Base-by-base conservation (phyloP, 1,140 invertebrate species). In the Dreissena polymorpha region DNA sequence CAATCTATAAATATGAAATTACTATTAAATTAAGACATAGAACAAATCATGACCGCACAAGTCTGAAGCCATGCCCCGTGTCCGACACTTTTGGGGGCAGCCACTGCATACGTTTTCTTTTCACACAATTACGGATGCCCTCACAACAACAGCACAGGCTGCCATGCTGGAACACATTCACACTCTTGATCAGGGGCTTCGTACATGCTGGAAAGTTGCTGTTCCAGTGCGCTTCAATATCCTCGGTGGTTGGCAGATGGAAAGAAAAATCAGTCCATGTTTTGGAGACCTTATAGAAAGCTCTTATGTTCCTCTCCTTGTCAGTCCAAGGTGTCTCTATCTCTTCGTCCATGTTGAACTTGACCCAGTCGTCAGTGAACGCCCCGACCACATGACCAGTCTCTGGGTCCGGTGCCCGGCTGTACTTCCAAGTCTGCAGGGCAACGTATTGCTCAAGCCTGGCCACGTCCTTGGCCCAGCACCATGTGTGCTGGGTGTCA, bases 21-120 rank as follows among this genome's bases (percentile, higher is more conserved):
- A 39, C 2, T 5, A 39, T 39, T 39, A 5, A 39, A 39, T 39
- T 2, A 39, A 39, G 8, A 39, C 39, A 39, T 39, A 5, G 39
- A 8, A 39, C 39, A 39, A 39, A 39, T 39, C 86, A 91, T 60
- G 89, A 88, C 16, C 85, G 84, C 18, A 93, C 80, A 25, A 93
- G 86, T 80, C 91, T 92, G 78, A 93, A 92, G 12, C 92, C 92
- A 87, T 93, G 92, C 5, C 91, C 92, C 23, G 92, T 93, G 74
- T 93, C 91, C n/a, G 89, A 68, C 65, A 91, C 88, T 57, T 88
- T 86, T 23, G 92, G 92, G 18, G 91, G 91, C 14, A 92, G 79
- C 88, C 90, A 91, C n/a, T 72, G 82, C 90, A 92, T 91, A 69
- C 88, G 85, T 83, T 91, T 86, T n/a, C 91, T 84, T n/a, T 88